Evolutionary conservation across 1,140 invertebrate species (phyloP).

Genomic region (Trichonephila inaurata): DNA sequence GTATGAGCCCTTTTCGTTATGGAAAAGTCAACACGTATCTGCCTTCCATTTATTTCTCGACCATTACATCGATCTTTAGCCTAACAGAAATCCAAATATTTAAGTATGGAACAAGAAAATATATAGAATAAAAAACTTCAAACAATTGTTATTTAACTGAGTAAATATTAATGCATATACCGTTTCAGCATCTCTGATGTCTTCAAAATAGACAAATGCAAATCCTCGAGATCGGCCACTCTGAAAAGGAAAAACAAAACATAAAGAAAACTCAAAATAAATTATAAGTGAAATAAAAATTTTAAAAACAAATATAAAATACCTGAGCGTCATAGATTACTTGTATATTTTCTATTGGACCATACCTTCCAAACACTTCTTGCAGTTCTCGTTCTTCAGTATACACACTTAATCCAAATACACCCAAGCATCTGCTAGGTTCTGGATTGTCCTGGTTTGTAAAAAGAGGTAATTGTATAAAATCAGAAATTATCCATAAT

Average conservation of each 20-base stretch:
- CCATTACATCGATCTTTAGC: conserved; percentile 96
- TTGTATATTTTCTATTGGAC: conserved; percentile 94
- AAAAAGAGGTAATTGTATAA: neutral
- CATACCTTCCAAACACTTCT: conserved; percentile 95
- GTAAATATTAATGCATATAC: conserved; percentile 77
- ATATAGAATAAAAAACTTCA: neutral
- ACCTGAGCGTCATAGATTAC: conserved; percentile 98
- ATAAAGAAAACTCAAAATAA: neutral
- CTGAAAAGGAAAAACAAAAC: conserved; percentile 83
- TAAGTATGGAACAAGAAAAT: too few relatives aligned
- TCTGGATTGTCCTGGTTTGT: conserved; percentile 70
- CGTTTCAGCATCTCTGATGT: conserved; percentile 92
- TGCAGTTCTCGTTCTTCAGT: conserved; percentile 96
- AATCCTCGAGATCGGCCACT: conserved; percentile 95
- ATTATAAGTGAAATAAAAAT: neutral
- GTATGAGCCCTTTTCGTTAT: conserved; percentile 98
- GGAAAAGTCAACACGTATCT: conserved; percentile 97
- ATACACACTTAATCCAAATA: conserved; percentile 96
- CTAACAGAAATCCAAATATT: conserved; percentile 77
- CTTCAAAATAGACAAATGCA: conserved; percentile 97
- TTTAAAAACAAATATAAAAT: conserved; percentile 39
- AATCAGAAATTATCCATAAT: too few relatives aligned
- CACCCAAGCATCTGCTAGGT: conserved; percentile 92
- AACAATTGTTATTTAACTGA: neutral
- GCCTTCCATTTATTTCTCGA: conserved; percentile 95